Conservation (phyloP, 2,888 invertebrate species). For the Synanthedon andrenaeformis region DNA sequence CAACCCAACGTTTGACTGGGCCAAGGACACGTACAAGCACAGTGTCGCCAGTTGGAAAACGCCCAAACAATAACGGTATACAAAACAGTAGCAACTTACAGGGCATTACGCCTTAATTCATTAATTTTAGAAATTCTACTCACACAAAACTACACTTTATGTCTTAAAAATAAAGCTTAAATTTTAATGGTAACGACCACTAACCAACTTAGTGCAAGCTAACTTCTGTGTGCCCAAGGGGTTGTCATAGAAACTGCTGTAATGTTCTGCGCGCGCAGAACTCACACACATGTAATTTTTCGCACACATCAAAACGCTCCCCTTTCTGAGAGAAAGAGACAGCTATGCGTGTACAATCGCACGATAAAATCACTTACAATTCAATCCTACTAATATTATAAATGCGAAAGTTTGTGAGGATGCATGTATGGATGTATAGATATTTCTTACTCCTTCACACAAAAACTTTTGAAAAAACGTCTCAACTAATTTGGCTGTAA, state of each 20-base stretch:
- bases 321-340: slow-evolving; percentile 40
- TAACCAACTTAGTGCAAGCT: slow-evolving; percentile 41
- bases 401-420: too few relatives aligned
- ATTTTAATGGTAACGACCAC: slow-evolving; percentile 5
- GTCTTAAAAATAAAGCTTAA: slow-evolving; percentile 6
- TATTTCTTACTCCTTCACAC: too few relatives aligned
- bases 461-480: too few relatives aligned
- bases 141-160: slow-evolving; percentile 16
- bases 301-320: slow-evolving; percentile 30
- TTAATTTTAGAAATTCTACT: slow-evolving; percentile 48
- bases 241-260: slow-evolving; percentile 69
- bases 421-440: too few relatives aligned
- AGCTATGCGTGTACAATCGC: slow-evolving; percentile 30
- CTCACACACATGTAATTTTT: slow-evolving; percentile 20
- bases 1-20: background rate
- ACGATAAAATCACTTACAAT: background rate
- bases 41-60: slow-evolving; percentile 23
- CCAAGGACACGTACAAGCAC: background rate
- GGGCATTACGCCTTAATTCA: slow-evolving; percentile 62
- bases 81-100: slow-evolving; percentile 50
- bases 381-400: too few relatives aligned
- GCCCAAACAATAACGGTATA: slow-evolving; percentile 45
- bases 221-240: slow-evolving; percentile 58
- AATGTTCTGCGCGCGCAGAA: slow-evolving; percentile 64
- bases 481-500: too few relatives aligned